A percentile compares a stretch with the other conserved stretches of the same genome.
These are phyloP conservation scores for Plectropomus leopardus DNA, from an alignment of 2,113 vertebrate genomes.

Conservation along the genomic window DNA sequence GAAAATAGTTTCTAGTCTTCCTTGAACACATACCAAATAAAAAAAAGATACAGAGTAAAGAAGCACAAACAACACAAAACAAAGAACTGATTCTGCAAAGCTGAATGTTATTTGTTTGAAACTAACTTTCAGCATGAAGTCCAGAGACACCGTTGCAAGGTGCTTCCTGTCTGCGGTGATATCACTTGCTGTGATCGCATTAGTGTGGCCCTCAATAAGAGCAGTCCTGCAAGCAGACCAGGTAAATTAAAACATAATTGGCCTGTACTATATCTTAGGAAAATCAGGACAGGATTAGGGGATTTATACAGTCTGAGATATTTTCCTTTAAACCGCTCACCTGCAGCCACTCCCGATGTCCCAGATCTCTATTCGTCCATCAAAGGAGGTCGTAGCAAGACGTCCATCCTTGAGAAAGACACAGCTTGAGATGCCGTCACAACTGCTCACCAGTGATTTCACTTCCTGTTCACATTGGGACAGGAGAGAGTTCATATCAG, in stretches of 20 bases:
- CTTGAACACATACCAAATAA: background rate
- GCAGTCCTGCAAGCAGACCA: slow-evolving; percentile 77
- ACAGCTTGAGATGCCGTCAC: slow-evolving; percentile 89
- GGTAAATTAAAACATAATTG: background rate
- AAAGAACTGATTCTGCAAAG: background rate
- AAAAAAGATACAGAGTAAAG: background rate
- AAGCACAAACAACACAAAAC: background rate
- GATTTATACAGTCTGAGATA: background rate
- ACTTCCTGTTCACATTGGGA: slow-evolving; percentile 85
- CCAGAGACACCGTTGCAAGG: slow-evolving; percentile 89
- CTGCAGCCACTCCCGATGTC: slow-evolving; percentile 85
- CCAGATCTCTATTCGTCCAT: slow-evolving; percentile 90
- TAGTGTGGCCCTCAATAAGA: slow-evolving; percentile 84
- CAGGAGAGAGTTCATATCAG: background rate
- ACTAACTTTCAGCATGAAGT: slow-evolving; percentile 88
- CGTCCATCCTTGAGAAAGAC: slow-evolving; percentile 81
- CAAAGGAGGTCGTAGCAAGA: slow-evolving; percentile 87
- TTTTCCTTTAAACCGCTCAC: slow-evolving; percentile 76
- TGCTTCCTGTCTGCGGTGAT: slow-evolving; percentile 84
- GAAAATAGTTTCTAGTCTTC: background rate
- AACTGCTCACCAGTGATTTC: slow-evolving; percentile 86
- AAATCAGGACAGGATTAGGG: background rate
- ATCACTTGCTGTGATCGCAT: slow-evolving; percentile 87
- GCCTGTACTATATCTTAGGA: background rate
- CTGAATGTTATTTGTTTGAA: background rate